Conservation (phyloP, 2,113 vertebrate species). For the Agelaius phoeniceus region DNA sequence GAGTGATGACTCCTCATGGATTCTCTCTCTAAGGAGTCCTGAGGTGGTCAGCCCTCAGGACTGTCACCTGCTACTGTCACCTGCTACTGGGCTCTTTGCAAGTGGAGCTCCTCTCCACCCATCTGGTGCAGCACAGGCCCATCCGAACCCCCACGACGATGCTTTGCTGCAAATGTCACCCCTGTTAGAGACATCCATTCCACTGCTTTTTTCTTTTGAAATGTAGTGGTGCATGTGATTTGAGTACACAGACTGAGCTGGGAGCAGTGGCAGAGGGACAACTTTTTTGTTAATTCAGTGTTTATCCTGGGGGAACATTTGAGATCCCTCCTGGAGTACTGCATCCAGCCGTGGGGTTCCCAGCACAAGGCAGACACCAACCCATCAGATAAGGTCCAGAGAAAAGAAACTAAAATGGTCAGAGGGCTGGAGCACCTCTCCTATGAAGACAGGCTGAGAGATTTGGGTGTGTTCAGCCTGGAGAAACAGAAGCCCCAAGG, state of each 20-base stretch:
- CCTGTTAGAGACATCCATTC: neutral
- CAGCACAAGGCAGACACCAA: neutral
- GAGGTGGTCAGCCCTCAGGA: neutral
- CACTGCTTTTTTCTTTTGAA: neutral
- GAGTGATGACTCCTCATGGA: neutral
- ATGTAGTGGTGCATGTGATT: accelerated
- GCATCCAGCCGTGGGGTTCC: neutral
- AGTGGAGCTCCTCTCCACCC: neutral
- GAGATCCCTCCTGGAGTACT: neutral
- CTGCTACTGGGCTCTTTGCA: neutral
- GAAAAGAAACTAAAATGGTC: neutral
- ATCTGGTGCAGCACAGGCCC: accelerated
- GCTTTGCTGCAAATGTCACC: neutral
- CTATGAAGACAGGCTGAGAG: neutral
- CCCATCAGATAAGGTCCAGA: accelerated
- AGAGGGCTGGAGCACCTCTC: neutral
- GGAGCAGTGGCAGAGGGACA: neutral
- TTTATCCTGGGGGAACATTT: neutral
- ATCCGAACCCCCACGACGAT: accelerated
- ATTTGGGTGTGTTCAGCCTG: neutral
- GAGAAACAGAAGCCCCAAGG: neutral
- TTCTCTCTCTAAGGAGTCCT: neutral
- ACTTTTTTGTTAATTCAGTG: neutral
- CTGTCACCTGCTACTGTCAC: accelerated
- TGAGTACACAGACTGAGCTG: neutral